These are phyloP conservation scores for Lysiphlebus fabarum DNA, from an alignment of 1,140 invertebrate species.

Conservation along the genomic window DNA sequence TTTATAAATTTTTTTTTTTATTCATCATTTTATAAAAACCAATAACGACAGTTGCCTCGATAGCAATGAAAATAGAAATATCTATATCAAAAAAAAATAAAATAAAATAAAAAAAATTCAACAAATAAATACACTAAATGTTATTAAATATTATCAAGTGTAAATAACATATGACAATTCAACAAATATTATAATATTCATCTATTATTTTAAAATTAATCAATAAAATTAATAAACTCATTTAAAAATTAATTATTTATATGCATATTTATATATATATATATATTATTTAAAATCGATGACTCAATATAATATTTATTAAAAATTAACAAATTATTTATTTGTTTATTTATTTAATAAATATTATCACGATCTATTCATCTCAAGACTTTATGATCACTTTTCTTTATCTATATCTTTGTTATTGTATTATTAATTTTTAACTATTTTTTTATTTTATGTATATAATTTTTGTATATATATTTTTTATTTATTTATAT, in stretches of 20 bases:
- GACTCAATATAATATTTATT: constrained; percentile 2
- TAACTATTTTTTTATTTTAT: constrained; percentile 4
- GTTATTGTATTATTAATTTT: not conserved
- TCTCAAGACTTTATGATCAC: not conserved
- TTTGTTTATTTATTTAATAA: not conserved
- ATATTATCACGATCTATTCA: not conserved
- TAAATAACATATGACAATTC: constrained; percentile 48
- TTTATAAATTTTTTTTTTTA: too few species aligned
- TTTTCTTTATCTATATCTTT: not conserved
- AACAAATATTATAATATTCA: constrained; percentile 47
- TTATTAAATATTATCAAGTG: constrained; percentile 45
- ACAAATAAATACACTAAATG: constrained; percentile 55
- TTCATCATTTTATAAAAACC: too few species aligned
- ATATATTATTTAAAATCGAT: too few species aligned
- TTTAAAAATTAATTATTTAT: too few species aligned
- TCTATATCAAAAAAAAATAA: not conserved
- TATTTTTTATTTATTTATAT: constrained; percentile 24
- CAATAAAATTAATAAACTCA: too few species aligned
- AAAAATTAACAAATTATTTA: not conserved
- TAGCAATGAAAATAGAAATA: too few species aligned
- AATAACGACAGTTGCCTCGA: too few species aligned
- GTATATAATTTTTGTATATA: constrained; percentile 3
- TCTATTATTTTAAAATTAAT: not conserved
- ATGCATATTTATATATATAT: too few species aligned
- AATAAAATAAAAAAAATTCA: constrained; percentile 37